phyloP scores from a whole-genome alignment of 2,888 invertebrate genomes.

The Eurytoma californica region DNA sequence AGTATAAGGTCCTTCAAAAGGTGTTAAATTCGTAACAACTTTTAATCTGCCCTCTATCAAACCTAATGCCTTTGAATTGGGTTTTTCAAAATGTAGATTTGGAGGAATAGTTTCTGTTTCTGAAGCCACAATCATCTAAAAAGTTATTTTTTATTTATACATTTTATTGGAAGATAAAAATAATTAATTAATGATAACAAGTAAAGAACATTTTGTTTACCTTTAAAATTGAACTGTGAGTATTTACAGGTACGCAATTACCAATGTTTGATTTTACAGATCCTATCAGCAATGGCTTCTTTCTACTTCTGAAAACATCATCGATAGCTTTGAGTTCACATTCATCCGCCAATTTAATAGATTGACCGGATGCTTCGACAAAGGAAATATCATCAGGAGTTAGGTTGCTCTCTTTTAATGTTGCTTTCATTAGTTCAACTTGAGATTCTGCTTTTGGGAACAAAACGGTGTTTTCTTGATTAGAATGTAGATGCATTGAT shows the following conservation, averaged over 20 bases:
- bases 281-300: conserved; percentile 58
- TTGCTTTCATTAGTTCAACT: conserved; percentile 48
- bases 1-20: conserved; percentile 83
- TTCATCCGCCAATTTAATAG: conserved; percentile 76
- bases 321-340: conserved; percentile 60
- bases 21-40: conserved; percentile 61
- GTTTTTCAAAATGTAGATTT: conserved; percentile 77
- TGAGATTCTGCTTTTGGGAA: conserved; percentile 43
- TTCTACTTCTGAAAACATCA: conserved; percentile 55
- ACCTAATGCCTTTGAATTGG: conserved; percentile 60
- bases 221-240: conserved; percentile 52
- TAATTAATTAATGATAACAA: too few relatives aligned
- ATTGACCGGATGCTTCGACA: conserved; percentile 77
- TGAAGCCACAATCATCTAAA: conserved; percentile 55
- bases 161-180: not conserved
- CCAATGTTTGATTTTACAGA: conserved; percentile 60
- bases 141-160: not conserved
- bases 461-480: conserved; percentile 1
- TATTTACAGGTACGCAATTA: conserved; percentile 34
- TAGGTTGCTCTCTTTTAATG: conserved; percentile 54
- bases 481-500: conserved; percentile 75
- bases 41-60: conserved; percentile 56
- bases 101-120: conserved; percentile 75
- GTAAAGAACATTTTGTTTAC: conserved; percentile 23
- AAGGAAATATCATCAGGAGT: conserved; percentile 56